A percentile compares a stretch with the other conserved stretches of the same genome.
Conservation (phyloP, 2,797 vertebrate species). For the Atherinosoma microstoma region DNA sequence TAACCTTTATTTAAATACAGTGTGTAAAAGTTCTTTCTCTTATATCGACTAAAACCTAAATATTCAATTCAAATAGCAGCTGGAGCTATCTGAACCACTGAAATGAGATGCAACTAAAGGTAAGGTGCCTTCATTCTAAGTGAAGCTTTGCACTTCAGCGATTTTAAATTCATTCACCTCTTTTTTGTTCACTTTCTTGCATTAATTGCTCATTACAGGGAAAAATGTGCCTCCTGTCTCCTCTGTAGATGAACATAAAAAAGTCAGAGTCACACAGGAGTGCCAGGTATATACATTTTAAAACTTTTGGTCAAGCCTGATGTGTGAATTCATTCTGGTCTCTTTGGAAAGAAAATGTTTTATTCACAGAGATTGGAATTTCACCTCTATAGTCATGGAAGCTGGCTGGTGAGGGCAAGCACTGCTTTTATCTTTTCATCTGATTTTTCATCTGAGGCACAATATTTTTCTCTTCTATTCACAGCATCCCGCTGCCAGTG, state of each 20-base stretch:
- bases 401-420: slow-evolving; percentile 35
- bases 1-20: too few species aligned
- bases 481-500: slow-evolving; percentile 18
- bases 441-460: slow-evolving; percentile 35
- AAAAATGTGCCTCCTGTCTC: background rate
- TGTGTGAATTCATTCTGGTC: slow-evolving; percentile 46
- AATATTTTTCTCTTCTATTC: slow-evolving; percentile 47
- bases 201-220: background rate
- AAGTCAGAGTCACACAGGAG: slow-evolving; percentile 7
- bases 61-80: background rate
- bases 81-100: background rate
- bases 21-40: too few species aligned
- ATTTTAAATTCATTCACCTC: background rate
- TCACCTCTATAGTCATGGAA: slow-evolving; percentile 35
- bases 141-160: background rate
- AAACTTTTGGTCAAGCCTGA: slow-evolving; percentile 36
- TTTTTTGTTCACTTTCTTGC: background rate
- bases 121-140: background rate
- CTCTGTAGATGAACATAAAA: background rate
- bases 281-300: slow-evolving; percentile 22
- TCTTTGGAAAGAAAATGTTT: slow-evolving; percentile 49
- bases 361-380: slow-evolving; percentile 52
- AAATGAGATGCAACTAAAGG: background rate
- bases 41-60: too few species aligned
- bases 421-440: slow-evolving; percentile 44